Conservation (phyloP, 53 echinoderm and acorn worm genomes). For the Glandiceps talaboti region DNA sequence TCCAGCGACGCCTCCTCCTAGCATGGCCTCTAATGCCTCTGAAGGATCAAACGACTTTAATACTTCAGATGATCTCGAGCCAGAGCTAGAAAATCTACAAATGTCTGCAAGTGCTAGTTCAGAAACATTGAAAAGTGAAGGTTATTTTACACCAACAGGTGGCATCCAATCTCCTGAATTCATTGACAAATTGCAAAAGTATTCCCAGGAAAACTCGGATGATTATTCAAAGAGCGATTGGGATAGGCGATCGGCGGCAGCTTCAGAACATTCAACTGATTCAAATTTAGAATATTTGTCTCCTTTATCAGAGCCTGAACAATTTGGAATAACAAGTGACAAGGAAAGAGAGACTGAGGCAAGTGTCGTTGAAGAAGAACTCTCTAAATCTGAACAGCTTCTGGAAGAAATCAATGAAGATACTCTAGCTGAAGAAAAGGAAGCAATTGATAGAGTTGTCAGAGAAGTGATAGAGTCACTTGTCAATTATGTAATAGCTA, state of each 20-base stretch:
- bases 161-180: neutral
- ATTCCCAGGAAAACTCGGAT: neutral
- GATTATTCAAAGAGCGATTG: neutral
- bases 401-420: neutral
- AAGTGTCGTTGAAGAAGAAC: neutral
- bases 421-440: neutral
- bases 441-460: neutral
- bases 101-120: constrained; percentile 60
- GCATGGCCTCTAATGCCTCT: neutral
- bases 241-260: neutral
- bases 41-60: constrained; percentile 9
- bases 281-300: neutral
- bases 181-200: neutral
- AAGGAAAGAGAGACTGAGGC: neutral
- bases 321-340: neutral
- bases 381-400: neutral
- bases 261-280: neutral
- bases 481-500: neutral
- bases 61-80: constrained; percentile 6
- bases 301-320: neutral
- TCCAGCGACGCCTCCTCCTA: neutral
- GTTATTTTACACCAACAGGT: neutral
- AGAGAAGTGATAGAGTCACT: neutral
- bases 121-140: constrained; percentile 67
- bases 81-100: constrained; percentile 38